Conservation (phyloP, 2,888 invertebrate genomes). For the Nomada goodeniana region DNA sequence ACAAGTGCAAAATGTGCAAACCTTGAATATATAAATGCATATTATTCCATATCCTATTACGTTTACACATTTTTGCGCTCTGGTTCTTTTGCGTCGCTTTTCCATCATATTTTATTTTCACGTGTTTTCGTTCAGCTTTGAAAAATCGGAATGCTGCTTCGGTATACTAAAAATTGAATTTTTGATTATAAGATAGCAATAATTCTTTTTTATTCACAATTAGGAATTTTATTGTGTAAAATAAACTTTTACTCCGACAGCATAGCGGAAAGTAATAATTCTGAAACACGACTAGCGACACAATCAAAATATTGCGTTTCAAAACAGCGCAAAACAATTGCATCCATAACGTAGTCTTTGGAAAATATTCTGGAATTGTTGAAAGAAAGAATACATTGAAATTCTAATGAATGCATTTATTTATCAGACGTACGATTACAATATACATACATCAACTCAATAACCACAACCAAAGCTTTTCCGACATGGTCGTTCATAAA, state of each 20-base stretch:
- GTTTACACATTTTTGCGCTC: background rate
- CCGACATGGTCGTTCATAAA: background rate
- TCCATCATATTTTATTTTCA: no score
- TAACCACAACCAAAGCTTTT: background rate
- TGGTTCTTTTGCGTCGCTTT: background rate
- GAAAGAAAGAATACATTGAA: background rate
- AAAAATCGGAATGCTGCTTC: no score
- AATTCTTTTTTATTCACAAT: no score
- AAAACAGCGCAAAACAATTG: no score
- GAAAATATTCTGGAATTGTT: background rate
- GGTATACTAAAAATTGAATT: no score
- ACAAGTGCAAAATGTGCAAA: conserved; percentile 16
- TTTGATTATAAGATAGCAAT: no score
- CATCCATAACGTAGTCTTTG: background rate
- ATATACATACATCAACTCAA: background rate
- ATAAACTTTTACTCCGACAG: no score
- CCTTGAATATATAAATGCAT: background rate
- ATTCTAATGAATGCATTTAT: conserved; percentile 29
- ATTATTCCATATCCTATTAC: conserved; percentile 8
- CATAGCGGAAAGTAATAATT: no score
- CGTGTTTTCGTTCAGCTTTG: no score
- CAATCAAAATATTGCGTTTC: no score
- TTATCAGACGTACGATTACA: conserved; percentile 13
- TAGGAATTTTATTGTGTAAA: no score
- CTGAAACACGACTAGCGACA: no score